These are phyloP conservation scores for Semaprochilodus insignis DNA, from an alignment of 2,797 vertebrate species.

Conservation along the genomic window DNA sequence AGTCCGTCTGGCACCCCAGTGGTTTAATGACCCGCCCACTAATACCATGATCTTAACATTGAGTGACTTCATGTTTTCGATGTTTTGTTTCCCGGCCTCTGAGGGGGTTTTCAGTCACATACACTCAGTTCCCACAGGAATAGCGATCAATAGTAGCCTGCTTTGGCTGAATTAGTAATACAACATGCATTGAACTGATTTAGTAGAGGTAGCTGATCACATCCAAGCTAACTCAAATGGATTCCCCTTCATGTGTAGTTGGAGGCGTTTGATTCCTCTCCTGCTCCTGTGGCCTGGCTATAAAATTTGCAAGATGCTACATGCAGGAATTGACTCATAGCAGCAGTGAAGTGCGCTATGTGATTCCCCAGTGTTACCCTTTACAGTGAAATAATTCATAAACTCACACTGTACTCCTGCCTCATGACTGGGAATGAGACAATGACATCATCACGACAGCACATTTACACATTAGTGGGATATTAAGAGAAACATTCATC, in stretches of 20 bases:
- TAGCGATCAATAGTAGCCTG: slow-evolving; percentile 77
- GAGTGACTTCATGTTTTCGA: not conserved
- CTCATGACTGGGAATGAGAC: not conserved
- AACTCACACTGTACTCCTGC: not conserved
- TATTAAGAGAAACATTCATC: slow-evolving; percentile 11
- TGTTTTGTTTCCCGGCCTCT: slow-evolving; percentile 24
- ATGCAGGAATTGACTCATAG: not conserved
- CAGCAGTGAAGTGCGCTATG: not conserved
- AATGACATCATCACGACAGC: not conserved
- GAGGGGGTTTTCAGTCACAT: slow-evolving; percentile 33
- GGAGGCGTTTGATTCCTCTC: not conserved
- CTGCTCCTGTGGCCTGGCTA: not conserved
- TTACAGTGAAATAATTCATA: not conserved
- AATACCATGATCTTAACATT: not conserved
- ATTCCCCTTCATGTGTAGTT: not conserved
- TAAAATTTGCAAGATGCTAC: not conserved
- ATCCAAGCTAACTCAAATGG: slow-evolving; percentile 61
- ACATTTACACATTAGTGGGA: slow-evolving; percentile 17
- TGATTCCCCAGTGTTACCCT: not conserved
- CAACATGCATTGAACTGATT: slow-evolving; percentile 76
- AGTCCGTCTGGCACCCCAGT: no score
- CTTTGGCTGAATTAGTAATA: slow-evolving; percentile 76
- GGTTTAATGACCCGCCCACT: not conserved
- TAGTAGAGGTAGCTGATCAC: slow-evolving; percentile 66
- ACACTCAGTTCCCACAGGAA: slow-evolving; percentile 72